Conservation (phyloP, 2,113 vertebrate genomes). For the Abramis brama region DNA sequence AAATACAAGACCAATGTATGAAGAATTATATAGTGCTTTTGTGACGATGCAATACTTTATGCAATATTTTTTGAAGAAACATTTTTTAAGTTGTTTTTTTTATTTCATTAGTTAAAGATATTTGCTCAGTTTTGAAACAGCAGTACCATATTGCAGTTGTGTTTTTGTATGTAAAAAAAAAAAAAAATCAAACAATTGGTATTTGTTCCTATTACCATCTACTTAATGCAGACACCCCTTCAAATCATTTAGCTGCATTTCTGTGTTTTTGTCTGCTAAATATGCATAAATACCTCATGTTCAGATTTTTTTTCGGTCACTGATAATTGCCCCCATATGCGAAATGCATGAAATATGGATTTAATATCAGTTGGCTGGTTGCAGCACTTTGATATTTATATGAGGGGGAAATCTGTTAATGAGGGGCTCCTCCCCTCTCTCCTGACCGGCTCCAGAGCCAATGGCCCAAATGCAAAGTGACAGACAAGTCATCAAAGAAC, state of each 20-base stretch:
- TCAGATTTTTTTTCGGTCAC: constrained; percentile 33
- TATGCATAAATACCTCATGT: constrained; percentile 25
- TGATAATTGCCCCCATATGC: constrained; percentile 54
- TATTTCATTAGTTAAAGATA: background rate
- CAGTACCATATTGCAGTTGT: background rate
- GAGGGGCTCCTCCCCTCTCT: constrained; percentile 64
- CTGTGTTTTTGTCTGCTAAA: constrained; percentile 37
- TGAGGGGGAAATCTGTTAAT: constrained; percentile 62
- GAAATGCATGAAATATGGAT: constrained; percentile 61
- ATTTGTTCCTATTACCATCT: background rate
- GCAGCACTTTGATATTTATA: constrained; percentile 47
- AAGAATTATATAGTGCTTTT: background rate
- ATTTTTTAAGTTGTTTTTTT: no score
- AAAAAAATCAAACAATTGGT: background rate
- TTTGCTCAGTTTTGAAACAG: no score
- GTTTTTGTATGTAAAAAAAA: background rate
- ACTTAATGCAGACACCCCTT: background rate
- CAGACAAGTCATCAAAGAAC: constrained; percentile 67
- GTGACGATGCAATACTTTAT: background rate
- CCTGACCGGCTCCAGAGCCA: constrained; percentile 56
- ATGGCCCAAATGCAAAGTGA: constrained; percentile 71
- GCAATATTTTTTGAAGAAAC: background rate
- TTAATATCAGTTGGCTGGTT: constrained; percentile 54
- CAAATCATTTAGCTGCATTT: constrained; percentile 44
- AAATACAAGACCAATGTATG: background rate